Evolutionary conservation across 2,888 invertebrate genomes (phyloP).

Genomic region (Macrophya annulata): DNA sequence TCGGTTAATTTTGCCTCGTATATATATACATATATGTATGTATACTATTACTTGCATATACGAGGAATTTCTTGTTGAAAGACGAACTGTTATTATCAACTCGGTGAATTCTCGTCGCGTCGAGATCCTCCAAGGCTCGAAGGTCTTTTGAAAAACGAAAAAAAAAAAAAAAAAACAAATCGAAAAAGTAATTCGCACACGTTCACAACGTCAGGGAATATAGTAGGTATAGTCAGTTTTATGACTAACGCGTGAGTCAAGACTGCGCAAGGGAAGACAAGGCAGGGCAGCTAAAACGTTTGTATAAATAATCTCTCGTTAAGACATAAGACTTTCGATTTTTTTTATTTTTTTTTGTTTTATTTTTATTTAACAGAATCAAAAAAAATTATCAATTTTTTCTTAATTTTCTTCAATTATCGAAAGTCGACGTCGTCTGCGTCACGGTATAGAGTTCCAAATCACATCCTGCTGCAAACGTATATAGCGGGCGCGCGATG

Average conservation of each 20-base stretch:
- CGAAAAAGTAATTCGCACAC: conserved; percentile 28
- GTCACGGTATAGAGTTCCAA: too few species aligned
- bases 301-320: not conserved
- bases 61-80: not conserved
- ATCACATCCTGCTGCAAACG: not conserved
- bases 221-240: not conserved
- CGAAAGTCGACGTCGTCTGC: too few species aligned
- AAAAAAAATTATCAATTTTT: not conserved
- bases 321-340: not conserved
- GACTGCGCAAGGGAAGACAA: not conserved
- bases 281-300: not conserved
- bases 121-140: conserved; percentile 62
- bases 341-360: not conserved
- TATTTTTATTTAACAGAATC: too few species aligned
- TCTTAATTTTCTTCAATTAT: not conserved
- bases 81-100: conserved; percentile 21
- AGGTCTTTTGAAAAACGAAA: conserved; percentile 55
- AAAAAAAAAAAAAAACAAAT: conserved; percentile 5
- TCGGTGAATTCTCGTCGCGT: conserved; percentile 58
- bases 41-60: not conserved
- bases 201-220: not conserved
- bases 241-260: conserved; percentile 49
- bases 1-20: not conserved
- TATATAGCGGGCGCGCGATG: too few species aligned
- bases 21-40: not conserved